Conservation (phyloP, 2,113 vertebrate genomes). For the Protomyctophum bolini region DNA sequence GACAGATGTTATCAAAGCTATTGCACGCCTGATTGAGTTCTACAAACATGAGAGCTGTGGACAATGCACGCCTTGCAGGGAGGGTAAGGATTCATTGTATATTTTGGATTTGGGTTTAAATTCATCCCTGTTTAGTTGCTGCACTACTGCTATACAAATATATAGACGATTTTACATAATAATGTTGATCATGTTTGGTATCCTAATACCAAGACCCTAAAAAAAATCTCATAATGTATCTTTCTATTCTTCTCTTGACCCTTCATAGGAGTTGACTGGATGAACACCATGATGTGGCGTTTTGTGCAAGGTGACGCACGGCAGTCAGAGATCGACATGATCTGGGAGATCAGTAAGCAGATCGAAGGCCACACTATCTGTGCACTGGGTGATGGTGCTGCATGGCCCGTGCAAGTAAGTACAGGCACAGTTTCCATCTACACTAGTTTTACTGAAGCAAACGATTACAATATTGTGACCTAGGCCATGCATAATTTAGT, state of each 20-base stretch:
- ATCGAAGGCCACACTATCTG: conserved; percentile 98
- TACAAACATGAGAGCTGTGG: conserved; percentile 98
- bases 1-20: conserved; percentile 89
- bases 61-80: conserved; percentile 95
- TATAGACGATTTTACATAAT: too few species aligned
- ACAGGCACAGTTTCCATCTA: not conserved
- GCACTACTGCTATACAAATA: too few species aligned
- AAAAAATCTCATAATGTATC: not conserved
- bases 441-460: too few species aligned
- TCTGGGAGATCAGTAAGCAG: conserved; percentile 99
- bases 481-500: too few species aligned
- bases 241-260: not conserved
- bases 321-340: conserved; percentile 88
- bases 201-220: not conserved
- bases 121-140: too few species aligned
- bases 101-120: not conserved
- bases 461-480: too few species aligned
- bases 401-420: conserved; percentile 95
- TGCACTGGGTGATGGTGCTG: conserved; percentile 91
- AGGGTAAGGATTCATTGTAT: conserved; percentile 78
- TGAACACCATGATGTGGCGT: conserved; percentile 97
- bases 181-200: too few species aligned
- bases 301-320: conserved; percentile 88
- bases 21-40: conserved; percentile 95
- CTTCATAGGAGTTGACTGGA: conserved; percentile 94